phyloP scores from a whole-genome alignment of 2,797 vertebrate species.

The Mycteria americana region DNA sequence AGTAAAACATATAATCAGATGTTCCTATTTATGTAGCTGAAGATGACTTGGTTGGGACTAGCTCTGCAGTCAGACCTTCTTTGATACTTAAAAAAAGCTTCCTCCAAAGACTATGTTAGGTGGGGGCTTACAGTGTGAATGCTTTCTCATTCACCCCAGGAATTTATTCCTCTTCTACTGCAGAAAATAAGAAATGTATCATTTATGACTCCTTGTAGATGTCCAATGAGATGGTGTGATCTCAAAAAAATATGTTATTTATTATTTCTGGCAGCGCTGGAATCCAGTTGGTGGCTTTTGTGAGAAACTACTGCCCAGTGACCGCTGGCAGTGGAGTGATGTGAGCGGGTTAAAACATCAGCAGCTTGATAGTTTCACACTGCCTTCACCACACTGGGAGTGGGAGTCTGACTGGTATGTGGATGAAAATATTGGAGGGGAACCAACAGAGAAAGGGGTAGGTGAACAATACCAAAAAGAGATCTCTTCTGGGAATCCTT shows the following conservation, averaged over 20 bases:
- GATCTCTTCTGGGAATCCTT: not conserved
- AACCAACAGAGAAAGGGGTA: conserved; percentile 94
- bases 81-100: not conserved
- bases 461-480: conserved; percentile 63
- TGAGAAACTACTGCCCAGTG: conserved; percentile 90
- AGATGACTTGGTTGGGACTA: not conserved
- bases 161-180: not conserved
- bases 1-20: not conserved
- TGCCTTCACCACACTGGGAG: conserved; percentile 92
- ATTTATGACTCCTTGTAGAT: not conserved
- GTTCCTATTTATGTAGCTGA: not conserved
- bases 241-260: not conserved
- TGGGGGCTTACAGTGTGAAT: not conserved
- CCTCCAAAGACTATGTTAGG: not conserved
- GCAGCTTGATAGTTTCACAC: conserved; percentile 81
- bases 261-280: conserved; percentile 84
- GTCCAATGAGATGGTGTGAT: not conserved
- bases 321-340: conserved; percentile 98
- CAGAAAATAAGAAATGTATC: not conserved
- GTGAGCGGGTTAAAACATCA: conserved; percentile 89
- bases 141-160: not conserved
- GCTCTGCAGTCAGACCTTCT: not conserved
- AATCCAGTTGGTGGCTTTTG: conserved; percentile 96
- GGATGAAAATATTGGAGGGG: conserved; percentile 95
- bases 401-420: conserved; percentile 97